Evolutionary conservation across 2,888 invertebrate genomes (phyloP), one percentile per base, ranked within the genome.

Genomic region (Caenorhabditis doughertyi): DNA sequence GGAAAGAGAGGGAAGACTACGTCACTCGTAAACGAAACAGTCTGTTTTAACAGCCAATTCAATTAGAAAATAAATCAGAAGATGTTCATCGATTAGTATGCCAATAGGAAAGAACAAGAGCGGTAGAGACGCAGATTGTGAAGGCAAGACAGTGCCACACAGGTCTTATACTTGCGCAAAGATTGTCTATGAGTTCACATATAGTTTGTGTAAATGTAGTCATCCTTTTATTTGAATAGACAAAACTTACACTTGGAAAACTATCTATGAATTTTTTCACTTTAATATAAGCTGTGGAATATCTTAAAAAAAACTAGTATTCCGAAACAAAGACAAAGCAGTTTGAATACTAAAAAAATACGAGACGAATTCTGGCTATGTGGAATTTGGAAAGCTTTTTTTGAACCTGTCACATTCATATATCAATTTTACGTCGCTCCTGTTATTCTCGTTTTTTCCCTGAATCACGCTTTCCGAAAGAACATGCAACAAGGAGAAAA

Each of bases 371-470:
- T 47, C 13, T 2, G 18, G 35, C 18, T 23, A 29, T 8, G 3
- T n/a, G n/a, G 44, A 8, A 47, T 18, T 47, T 47, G 3, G 44
- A 47, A 18, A 18, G 44, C 35, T 7, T 7, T 35, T 7, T n/a
- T 13, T 9, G 27, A 58, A 71, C 58, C 58, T 71, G 58, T 49
- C 56, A 65, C 51, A 65, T 65, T 49, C 49, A 65, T 65, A 65
- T 25, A 65, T 65, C 65, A 65, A 51, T 13, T 39, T 39, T 39
- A n/a, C 58, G 2, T 11, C 51, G 29, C 39, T 58, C 21, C 9
- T 23, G 8, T 27, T 58, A 39, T 35, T 18, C 35, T 42, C 60
- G 13, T 21, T 32, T 3, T 42, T 60, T 49, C 25, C 49, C 7
- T 65, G 49, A 49, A 51, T 64, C 49, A 9, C 32, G 70, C 70